These are phyloP conservation scores for Aelia acuminata DNA, from an alignment of 2,888 invertebrate species.

Conservation along the genomic window DNA sequence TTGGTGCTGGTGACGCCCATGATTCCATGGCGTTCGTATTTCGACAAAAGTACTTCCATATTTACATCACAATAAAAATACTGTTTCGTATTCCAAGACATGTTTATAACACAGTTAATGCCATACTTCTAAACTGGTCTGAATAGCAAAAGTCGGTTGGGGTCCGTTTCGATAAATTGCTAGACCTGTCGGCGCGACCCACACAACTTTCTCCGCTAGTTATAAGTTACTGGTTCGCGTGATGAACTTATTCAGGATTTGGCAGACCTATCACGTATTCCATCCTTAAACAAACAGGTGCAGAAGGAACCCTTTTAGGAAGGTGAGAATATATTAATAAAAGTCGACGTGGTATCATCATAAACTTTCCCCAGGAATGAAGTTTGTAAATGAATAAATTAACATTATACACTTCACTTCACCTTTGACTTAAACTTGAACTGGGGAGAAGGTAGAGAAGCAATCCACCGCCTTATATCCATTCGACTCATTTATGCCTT, in stretches of 20 bases:
- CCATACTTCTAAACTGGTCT: background rate
- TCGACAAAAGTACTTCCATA: background rate
- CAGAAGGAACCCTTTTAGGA: background rate
- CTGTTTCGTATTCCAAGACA: background rate
- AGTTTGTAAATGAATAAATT: background rate
- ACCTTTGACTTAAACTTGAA: too few species aligned
- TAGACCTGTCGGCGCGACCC: constrained; percentile 35
- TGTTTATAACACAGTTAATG: background rate
- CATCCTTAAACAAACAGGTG: background rate
- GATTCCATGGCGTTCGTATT: too few species aligned
- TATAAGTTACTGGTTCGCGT: constrained; percentile 38
- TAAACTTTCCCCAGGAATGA: background rate
- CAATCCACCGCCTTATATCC: background rate
- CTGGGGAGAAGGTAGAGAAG: background rate
- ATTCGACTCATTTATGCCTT: too few species aligned
- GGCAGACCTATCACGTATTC: constrained; percentile 27
- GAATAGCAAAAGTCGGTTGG: background rate
- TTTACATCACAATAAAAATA: background rate
- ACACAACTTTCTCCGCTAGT: constrained; percentile 42
- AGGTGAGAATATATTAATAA: constrained; percentile 5
- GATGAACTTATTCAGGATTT: constrained; percentile 41
- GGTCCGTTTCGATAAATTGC: background rate
- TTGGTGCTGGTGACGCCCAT: too few species aligned
- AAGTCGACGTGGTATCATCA: background rate
- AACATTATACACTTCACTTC: too few species aligned